Base-by-base conservation (phyloP, 2,113 vertebrate genomes). In the Hirundichthys speculiger region DNA sequence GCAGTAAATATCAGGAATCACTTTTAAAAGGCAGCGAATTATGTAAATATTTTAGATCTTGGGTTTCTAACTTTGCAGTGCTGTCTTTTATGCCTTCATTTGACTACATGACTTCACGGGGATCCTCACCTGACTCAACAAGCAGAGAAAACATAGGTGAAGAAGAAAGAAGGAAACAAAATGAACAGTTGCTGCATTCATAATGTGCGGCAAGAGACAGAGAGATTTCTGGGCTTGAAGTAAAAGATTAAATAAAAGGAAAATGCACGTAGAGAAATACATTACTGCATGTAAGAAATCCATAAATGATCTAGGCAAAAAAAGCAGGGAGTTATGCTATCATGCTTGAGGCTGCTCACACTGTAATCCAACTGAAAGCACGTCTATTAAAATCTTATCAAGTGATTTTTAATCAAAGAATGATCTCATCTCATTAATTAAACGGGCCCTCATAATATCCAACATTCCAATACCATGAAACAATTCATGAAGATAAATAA, bases 351-450 rank as follows among this genome's bases (percentile, higher is more conserved):
- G 86, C 86, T 53, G 54, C 75, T 78, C 62, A 38, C 45, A 52
- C 74, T 70, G 64, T 82, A 83, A 86, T 91, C 80, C 60, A 66
- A 52, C 73, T 67, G 64, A 86, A 79, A 80, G 67, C 68, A 64
- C 80, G 79, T 64, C 80, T 66, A 83, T 89, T 86, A 86, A 87
- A 83, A 79, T 69, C 41, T 69, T 77, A 82, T 83, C 78, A 79
- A 84, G 79, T 51, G 45, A 60, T 34, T 82, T 86, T 85, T 82
- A 86, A 87, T 89, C 88, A 87, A 85, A 79, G 77, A 73, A 61
- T 80, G 82, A 87, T 89, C 75, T 85, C 57, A 74, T 83, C 69
- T 70, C 77, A 79, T 86, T 88, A 75, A 86, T 83, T 73, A 78
- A 71, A 75, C 68, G 51, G 67, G 46, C 70, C 42, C 48, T 73